Percentiles rank a stretch among this genome's conserved stretches.
These are phyloP conservation scores for Cosmia pyralina DNA, from an alignment of 2,888 invertebrate species.

Conservation along the genomic window DNA sequence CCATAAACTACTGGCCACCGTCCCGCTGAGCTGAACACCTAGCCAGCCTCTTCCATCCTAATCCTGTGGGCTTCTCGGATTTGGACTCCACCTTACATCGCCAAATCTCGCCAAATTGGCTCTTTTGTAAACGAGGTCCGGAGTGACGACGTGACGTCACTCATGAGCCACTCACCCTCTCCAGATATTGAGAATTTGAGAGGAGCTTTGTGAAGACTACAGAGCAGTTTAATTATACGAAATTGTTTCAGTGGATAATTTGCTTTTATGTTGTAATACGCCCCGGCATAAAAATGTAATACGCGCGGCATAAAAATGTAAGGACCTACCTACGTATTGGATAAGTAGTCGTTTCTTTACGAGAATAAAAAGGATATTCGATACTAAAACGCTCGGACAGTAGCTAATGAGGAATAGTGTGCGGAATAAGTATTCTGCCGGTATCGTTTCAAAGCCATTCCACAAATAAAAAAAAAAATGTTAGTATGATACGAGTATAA, in stretches of 20 bases:
- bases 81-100: slow-evolving; percentile 5
- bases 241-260: slow-evolving; percentile 17
- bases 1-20: neutral
- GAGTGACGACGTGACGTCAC: slow-evolving; percentile 14
- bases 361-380: neutral
- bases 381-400: neutral
- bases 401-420: neutral
- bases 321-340: neutral
- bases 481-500: slow-evolving; percentile 1
- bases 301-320: neutral
- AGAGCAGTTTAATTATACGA: slow-evolving; percentile 12
- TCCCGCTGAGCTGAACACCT: slow-evolving; percentile 21
- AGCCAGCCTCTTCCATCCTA: neutral
- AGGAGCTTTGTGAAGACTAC: slow-evolving; percentile 4
- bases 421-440: neutral
- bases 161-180: neutral
- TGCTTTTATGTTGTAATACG: slow-evolving; percentile 7
- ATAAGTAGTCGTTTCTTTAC: neutral
- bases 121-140: slow-evolving; percentile 14
- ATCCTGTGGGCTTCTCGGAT: slow-evolving; percentile 8
- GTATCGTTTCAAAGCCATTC: too few relatives aligned
- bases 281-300: neutral
- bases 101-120: slow-evolving; percentile 36
- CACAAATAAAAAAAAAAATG: neutral
- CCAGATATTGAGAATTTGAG: slow-evolving; percentile 15